Base-by-base conservation (phyloP, 2,113 vertebrate species). In the Heterotilapia buettikoferi region DNA sequence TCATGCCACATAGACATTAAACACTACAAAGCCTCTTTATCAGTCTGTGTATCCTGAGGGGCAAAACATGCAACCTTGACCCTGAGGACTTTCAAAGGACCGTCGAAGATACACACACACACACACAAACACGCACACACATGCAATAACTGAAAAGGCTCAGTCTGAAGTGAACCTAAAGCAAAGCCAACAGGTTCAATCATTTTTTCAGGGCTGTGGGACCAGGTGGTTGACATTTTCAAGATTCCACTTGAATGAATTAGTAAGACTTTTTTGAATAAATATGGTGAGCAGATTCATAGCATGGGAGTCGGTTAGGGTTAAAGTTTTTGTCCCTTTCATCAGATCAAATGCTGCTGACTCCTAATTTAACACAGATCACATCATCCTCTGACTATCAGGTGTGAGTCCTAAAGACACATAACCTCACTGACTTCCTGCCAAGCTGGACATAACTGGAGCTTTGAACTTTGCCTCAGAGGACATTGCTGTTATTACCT, bases 1-100 rank as follows among this genome's bases (percentile, higher is more conserved):
- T 52, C 7, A 87, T 56, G 68, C 45, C 87, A 50, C 53, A 79
- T 84, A 94, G 92, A 73, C 84, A 92, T 93, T 94, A 92, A 88
- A 90, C 63, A 87, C 91, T 86, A 88, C 93, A 92, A 68, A 86
- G 84, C 87, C 86, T 90, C 89, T 93, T 93, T 93, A 94, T 95
- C 91, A 93, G 88, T 45, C 56, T 12, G 83, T 50, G 81, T 84
- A 88, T 92, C 80, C 24, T 14, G 61, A 79, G 36, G 86, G 56
- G 84, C 40, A 89, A 86, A 93, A 88, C 87, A 85, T 82, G 78
- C 82, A 90, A 95, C 89, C 92, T 92, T 80, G 50, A 91, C 84
- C 86, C 38, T 54, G 83, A 89, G 50, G 5, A 29, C 54, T 85
- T 40, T 78, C 66, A 31, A 83, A 84, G 26, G 6, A 38, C 54